phyloP scores from a whole-genome alignment of 2,888 invertebrate genomes.

The Phaonia tiefii region DNA sequence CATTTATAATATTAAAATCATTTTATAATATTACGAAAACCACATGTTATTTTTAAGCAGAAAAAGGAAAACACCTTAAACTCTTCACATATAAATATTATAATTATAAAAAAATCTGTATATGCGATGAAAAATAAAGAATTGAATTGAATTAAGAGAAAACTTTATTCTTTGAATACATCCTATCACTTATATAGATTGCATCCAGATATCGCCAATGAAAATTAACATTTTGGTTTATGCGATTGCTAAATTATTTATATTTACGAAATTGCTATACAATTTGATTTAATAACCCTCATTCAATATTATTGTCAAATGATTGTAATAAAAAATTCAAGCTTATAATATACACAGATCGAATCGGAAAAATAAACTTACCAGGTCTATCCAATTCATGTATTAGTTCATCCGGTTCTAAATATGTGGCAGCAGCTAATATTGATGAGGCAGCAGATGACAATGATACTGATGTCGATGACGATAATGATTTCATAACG shows the following conservation, averaged over 20 bases:
- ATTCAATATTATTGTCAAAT: not conserved
- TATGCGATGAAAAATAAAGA: too few species aligned
- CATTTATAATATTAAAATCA: too few species aligned
- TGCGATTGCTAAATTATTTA: not conserved
- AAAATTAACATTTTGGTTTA: not conserved
- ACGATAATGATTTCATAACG: conserved; percentile 57
- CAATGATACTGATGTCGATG: conserved; percentile 62
- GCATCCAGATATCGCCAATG: too few species aligned
- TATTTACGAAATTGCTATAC: not conserved
- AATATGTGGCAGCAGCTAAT: conserved; percentile 74
- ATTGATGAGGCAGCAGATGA: conserved; percentile 68
- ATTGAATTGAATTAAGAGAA: too few species aligned
- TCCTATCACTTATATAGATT: too few species aligned
- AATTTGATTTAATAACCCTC: conserved; percentile 4
- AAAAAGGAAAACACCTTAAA: too few species aligned
- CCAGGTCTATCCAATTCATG: conserved; percentile 80
- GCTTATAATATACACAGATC: not conserved
- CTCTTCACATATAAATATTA: too few species aligned
- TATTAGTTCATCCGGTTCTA: conserved; percentile 80
- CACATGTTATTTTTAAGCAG: too few species aligned
- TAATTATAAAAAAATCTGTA: too few species aligned
- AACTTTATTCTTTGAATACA: too few species aligned
- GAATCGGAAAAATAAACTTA: conserved; percentile 69
- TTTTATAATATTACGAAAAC: too few species aligned
- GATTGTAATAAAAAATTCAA: not conserved